Evolutionary conservation across 1,140 invertebrate genomes (phyloP).

Genomic region (Formica selysi): DNA sequence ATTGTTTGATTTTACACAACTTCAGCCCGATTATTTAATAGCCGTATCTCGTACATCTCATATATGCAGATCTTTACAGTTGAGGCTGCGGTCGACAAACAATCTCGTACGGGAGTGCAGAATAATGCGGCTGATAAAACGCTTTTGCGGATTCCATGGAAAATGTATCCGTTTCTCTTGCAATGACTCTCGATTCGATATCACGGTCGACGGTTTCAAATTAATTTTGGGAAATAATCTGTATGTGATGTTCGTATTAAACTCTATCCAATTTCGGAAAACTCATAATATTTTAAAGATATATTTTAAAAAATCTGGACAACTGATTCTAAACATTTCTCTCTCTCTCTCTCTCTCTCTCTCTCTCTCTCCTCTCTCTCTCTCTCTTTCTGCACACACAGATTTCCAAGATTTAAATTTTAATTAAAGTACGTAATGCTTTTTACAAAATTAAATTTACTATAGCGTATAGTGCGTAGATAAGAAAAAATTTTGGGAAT

Average conservation of each 20-base stretch:
- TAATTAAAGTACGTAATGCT: not conserved
- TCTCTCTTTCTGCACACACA: too few species aligned
- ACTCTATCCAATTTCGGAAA: not conserved
- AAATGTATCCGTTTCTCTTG: not conserved
- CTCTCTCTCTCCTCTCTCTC: too few species aligned
- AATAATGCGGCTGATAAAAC: slow-evolving; percentile 47
- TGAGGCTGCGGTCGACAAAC: not conserved
- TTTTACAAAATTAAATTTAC: not conserved
- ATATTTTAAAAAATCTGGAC: not conserved
- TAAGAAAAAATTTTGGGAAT: not conserved
- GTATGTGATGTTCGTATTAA: not conserved
- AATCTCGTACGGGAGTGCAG: slow-evolving; percentile 11
- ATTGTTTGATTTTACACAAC: too few species aligned
- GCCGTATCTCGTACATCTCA: too few species aligned
- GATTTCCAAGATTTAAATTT: slow-evolving; percentile 7
- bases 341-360: too few species aligned
- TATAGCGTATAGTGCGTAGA: not conserved
- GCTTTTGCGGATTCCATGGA: slow-evolving; percentile 24
- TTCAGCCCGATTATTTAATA: too few species aligned
- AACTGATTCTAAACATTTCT: not conserved
- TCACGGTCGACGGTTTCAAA: slow-evolving; percentile 28
- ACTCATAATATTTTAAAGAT: not conserved
- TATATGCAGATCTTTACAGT: not conserved
- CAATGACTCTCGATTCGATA: not conserved
- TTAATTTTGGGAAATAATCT: slow-evolving; percentile 47